Conservation (phyloP, 2,797 vertebrate genomes). For the Halcyon badia region DNA sequence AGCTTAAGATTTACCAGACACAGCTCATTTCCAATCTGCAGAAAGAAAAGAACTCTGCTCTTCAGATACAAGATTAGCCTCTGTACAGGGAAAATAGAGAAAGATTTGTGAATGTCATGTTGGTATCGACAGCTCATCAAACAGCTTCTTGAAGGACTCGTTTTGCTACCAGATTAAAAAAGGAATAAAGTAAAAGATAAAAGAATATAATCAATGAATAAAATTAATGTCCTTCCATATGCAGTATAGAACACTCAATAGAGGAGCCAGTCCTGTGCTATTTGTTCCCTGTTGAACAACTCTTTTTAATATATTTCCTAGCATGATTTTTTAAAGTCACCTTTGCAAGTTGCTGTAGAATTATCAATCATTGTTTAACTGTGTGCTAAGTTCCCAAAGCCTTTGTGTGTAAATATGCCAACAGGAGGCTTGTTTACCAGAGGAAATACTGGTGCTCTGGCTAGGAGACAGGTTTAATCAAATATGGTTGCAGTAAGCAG, state of each 20-base stretch:
- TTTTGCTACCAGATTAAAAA: conserved; percentile 24
- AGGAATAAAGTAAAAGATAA: conserved; percentile 17
- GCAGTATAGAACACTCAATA: background rate
- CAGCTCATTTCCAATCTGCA: conserved; percentile 5
- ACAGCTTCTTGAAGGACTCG: conserved; percentile 6
- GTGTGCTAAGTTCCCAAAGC: conserved; percentile 38
- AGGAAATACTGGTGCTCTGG: conserved; percentile 50
- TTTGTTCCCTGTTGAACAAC: background rate
- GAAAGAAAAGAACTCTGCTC: background rate
- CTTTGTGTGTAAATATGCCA: conserved; percentile 63
- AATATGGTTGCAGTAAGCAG: conserved; percentile 36
- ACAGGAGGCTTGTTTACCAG: conserved; percentile 49
- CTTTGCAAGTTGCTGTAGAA: conserved; percentile 36
- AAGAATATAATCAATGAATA: background rate
- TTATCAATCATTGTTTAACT: conserved; percentile 61
- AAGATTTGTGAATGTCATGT: background rate
- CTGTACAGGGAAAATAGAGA: background rate
- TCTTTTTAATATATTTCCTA: conserved; percentile 28
- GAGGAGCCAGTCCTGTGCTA: background rate
- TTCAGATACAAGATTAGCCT: background rate
- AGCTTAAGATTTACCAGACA: background rate
- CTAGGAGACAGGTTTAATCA: conserved; percentile 63
- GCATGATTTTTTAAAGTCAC: conserved; percentile 53
- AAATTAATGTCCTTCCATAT: background rate
- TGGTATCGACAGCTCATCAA: conserved; percentile 22